Base-by-base conservation (phyloP, 2,888 invertebrate species). In the Liposcelis brunnea region DNA sequence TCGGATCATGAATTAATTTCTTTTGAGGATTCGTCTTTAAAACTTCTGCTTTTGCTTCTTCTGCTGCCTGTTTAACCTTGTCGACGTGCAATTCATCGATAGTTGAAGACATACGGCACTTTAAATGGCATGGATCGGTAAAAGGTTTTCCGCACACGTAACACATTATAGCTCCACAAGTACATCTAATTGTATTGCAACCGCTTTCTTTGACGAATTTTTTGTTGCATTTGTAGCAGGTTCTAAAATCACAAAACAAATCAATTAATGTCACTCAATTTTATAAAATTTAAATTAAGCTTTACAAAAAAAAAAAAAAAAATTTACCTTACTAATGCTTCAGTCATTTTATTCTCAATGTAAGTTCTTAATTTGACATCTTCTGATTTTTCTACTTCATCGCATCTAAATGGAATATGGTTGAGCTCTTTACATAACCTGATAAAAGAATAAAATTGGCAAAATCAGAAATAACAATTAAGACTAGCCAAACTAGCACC, bases 181-280 rank as follows among this genome's bases (percentile, higher is more conserved):
- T 49, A 52, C 74, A 74, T 1, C 61, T 65, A 64, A 74, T 72
- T 52, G 68, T 69, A 52, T 74, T 74, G 53, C 74, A 74, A 1
- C 72, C 72, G 46, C 66, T 66, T 43, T 62, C 63, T 55, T 72
- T 72, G 49, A 69, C 64, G 52, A 70, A 72, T 35, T 64, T 62
- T 31, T 59, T 57, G 2, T 58, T 55, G 48, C 72, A 71, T 21
- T 59, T 59, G 50, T 59, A 64, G 54, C 71, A 71, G 48, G 60
- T 64, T 35, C 69, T 63, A 42, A 18, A 48, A n/a, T n/a, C n/a
- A n/a, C n/a, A n/a, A n/a, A n/a, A n/a, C n/a, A n/a, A n/a, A n/a
- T n/a, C n/a, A n/a, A n/a, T n/a, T n/a, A n/a, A n/a, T n/a, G n/a
- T n/a, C n/a, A 35, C 7, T 35, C 4, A 35, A 35, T 6, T 35